These are phyloP conservation scores for Triops cancriformis DNA, from an alignment of 1,140 invertebrate genomes.

Conservation along the genomic window DNA sequence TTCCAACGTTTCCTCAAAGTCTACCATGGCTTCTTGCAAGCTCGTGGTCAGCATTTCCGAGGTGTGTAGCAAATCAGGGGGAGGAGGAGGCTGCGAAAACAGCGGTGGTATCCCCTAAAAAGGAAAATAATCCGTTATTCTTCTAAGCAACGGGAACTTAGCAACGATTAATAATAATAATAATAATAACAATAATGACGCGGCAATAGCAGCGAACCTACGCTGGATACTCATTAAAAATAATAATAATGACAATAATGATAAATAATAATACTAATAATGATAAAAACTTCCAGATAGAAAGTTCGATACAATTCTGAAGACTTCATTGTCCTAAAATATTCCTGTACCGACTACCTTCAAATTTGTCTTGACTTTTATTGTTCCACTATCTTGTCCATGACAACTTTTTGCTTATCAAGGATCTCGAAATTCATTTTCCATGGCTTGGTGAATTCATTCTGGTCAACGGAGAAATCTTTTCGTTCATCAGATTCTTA, in stretches of 20 bases:
- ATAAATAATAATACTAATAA: no score
- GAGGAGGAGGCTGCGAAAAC: background rate
- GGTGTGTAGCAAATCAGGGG: background rate
- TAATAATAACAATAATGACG: no score
- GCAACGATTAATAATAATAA: slow-evolving; percentile 28
- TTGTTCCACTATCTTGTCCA: no score
- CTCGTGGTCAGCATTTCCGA: slow-evolving; percentile 6
- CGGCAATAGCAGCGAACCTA: no score
- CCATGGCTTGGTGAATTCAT: no score
- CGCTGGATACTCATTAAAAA: no score
- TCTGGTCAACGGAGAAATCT: no score
- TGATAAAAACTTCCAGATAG: background rate
- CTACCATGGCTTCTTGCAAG: slow-evolving; percentile 57
- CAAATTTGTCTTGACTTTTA: no score
- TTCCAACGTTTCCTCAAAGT: slow-evolving; percentile 60
- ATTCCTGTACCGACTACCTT: background rate
- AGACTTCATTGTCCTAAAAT: background rate
- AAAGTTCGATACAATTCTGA: background rate
- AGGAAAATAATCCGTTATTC: background rate
- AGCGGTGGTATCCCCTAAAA: background rate
- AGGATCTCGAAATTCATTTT: no score
- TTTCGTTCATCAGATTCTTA: no score
- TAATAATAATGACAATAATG: no score
- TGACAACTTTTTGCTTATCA: no score
- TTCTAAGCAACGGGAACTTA: background rate